Percentiles rank a stretch among this genome's conserved stretches.
Evolutionary conservation across 2,888 invertebrate genomes (phyloP).

Genomic region (Oegoconia quadripuncta): DNA sequence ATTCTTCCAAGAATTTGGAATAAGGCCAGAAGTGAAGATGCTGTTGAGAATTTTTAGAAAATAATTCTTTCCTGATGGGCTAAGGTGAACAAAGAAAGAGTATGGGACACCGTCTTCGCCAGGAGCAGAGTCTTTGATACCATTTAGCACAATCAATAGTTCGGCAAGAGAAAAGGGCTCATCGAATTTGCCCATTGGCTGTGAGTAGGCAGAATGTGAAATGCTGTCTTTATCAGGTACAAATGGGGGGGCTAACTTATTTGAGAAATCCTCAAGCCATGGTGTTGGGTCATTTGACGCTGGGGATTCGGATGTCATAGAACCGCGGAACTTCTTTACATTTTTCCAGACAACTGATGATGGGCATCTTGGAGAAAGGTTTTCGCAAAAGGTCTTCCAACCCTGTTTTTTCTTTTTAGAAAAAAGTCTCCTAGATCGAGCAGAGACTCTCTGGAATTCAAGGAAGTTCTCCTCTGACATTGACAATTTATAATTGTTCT

Average conservation of each 20-base stretch:
- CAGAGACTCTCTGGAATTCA: slow-evolving; percentile 2
- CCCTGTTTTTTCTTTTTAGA: slow-evolving; percentile 10
- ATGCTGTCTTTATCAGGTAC: background rate
- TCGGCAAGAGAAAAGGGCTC: slow-evolving; percentile 16
- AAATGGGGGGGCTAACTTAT: slow-evolving; percentile 7
- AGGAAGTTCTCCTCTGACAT: slow-evolving; percentile 11
- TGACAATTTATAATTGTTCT: background rate
- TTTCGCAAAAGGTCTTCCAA: slow-evolving; percentile 14
- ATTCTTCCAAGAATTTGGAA: slow-evolving; percentile 12
- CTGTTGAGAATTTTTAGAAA: slow-evolving; percentile 11
- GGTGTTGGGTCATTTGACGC: background rate
- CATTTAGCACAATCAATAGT: slow-evolving; percentile 2
- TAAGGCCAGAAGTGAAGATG: slow-evolving; percentile 3
- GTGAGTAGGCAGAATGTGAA: background rate
- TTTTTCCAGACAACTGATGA: slow-evolving; percentile 11
- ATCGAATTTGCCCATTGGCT: background rate
- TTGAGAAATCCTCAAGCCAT: slow-evolving; percentile 3
- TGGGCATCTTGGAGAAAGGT: slow-evolving; percentile 9
- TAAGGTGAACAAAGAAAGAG: slow-evolving; percentile 7
- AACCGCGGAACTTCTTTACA: slow-evolving; percentile 7
- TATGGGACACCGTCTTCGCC: slow-evolving; percentile 20
- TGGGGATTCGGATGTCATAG: background rate
- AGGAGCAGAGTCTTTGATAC: slow-evolving; percentile 11
- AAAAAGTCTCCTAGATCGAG: slow-evolving; percentile 8
- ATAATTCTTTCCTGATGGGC: background rate